Conservation (phyloP, 2,113 vertebrate species). For the Chionodraco myersi region DNA sequence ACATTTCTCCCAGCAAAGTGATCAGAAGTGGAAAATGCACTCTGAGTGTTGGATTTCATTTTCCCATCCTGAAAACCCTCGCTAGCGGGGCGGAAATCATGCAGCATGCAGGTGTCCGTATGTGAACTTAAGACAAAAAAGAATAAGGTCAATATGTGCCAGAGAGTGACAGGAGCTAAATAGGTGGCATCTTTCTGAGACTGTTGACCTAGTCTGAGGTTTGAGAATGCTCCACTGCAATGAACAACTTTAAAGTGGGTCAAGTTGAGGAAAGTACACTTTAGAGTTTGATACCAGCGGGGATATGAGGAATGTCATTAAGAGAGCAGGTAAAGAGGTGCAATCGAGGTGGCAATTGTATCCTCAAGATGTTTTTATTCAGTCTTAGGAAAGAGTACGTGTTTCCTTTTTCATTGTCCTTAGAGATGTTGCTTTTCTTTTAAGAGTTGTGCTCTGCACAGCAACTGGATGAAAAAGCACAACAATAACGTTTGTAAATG, state of each 20-base stretch:
- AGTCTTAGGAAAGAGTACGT: background rate
- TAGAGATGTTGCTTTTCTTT: background rate
- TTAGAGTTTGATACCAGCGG: background rate
- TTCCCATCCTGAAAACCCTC: too few relatives aligned
- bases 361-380: background rate
- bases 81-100: too few relatives aligned
- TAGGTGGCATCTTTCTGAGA: background rate
- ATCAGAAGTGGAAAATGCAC: too few relatives aligned
- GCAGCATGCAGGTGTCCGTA: too few relatives aligned
- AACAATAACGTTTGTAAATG: too few relatives aligned
- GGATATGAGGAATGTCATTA: background rate
- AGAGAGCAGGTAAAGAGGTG: background rate
- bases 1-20: too few relatives aligned
- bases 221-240: background rate
- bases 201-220: background rate
- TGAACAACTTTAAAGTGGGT: slow-evolving; percentile 21
- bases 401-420: background rate
- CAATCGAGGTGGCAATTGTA: too few relatives aligned
- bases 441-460: too few relatives aligned
- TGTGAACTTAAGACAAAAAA: too few relatives aligned
- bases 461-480: too few relatives aligned
- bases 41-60: too few relatives aligned
- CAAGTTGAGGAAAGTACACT: background rate
- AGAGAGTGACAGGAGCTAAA: background rate
- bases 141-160: too few relatives aligned